Evolutionary conservation across 2,888 invertebrate species (phyloP).

Genomic region (Nephrocerus scutellatus): DNA sequence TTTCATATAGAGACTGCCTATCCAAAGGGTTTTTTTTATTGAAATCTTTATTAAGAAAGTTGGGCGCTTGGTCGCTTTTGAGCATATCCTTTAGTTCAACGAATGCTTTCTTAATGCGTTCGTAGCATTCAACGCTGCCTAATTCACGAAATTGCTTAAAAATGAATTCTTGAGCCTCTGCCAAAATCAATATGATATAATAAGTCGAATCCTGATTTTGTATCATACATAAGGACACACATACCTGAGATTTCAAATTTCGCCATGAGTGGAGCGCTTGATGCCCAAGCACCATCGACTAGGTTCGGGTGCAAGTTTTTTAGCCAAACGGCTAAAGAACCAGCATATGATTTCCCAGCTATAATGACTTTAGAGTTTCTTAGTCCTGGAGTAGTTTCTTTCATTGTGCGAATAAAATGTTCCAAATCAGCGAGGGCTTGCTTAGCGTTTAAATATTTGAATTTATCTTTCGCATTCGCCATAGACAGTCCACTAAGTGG

Average conservation of each 20-base stretch:
- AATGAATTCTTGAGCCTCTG: constrained; percentile 32
- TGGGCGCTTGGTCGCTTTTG: constrained; percentile 28
- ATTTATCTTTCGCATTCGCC: too few species aligned
- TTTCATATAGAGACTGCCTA: too few species aligned
- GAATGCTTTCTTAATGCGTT: constrained; percentile 29
- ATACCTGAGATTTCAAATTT: constrained; percentile 51
- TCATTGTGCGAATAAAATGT: constrained; percentile 50
- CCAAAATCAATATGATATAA: not conserved
- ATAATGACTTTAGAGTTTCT: constrained; percentile 46
- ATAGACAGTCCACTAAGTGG: too few species aligned
- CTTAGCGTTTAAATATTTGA: constrained; percentile 55
- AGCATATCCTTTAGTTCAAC: constrained; percentile 26
- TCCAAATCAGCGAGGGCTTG: constrained; percentile 60
- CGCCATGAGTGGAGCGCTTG: constrained; percentile 57
- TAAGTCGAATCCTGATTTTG: not conserved
- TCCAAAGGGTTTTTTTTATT: too few species aligned
- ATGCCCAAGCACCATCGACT: constrained; percentile 53
- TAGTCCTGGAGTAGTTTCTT: constrained; percentile 25
- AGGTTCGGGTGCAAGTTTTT: constrained; percentile 56
- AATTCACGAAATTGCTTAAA: constrained; percentile 26
- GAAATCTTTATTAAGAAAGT: too few species aligned
- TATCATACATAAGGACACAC: too few species aligned
- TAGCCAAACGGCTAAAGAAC: constrained; percentile 59
- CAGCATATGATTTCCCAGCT: constrained; percentile 59
- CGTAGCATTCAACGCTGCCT: constrained; percentile 30